Conservation (phyloP, 2,888 invertebrate species). For the Euproctis similis region DNA sequence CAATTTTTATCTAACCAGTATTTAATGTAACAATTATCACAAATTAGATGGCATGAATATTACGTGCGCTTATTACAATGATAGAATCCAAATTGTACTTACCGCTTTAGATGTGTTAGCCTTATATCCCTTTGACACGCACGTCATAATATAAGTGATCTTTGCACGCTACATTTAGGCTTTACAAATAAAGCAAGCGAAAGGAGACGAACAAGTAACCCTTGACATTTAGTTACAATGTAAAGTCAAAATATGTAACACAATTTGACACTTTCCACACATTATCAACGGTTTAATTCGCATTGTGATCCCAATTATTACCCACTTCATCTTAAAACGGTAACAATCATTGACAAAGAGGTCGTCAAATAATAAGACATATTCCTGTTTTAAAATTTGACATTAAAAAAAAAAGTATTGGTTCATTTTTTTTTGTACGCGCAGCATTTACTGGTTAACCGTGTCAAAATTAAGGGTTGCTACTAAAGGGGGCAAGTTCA, state of each 20-base stretch:
- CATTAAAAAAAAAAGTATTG: constrained; percentile 14
- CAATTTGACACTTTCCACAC: constrained; percentile 28
- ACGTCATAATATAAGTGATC: constrained; percentile 26
- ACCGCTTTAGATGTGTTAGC: constrained; percentile 13
- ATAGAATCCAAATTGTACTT: constrained; percentile 15
- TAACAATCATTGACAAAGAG: constrained; percentile 15
- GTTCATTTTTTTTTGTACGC: constrained; percentile 15
- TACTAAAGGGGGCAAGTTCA: constrained; percentile 48
- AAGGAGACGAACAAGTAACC: constrained; percentile 16
- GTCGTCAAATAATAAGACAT: constrained; percentile 9
- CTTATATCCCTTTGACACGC: constrained; percentile 27
- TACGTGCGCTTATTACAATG: constrained; percentile 17
- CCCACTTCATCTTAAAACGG: constrained; percentile 38
- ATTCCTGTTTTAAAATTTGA: constrained; percentile 8
- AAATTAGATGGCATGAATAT: constrained; percentile 6
- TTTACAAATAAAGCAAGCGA: constrained; percentile 9
- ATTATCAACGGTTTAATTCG: constrained; percentile 43
- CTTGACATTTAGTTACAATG: constrained; percentile 28
- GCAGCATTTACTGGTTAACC: constrained; percentile 35
- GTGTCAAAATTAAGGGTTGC: constrained; percentile 44
- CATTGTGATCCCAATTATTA: constrained; percentile 42
- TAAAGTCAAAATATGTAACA: constrained; percentile 38
- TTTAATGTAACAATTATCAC: constrained; percentile 1
- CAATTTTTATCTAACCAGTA: no score
- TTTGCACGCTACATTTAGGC: constrained; percentile 17